Evolutionary conservation across 2,888 invertebrate genomes (phyloP).

Genomic region (Spodoptera littoralis): DNA sequence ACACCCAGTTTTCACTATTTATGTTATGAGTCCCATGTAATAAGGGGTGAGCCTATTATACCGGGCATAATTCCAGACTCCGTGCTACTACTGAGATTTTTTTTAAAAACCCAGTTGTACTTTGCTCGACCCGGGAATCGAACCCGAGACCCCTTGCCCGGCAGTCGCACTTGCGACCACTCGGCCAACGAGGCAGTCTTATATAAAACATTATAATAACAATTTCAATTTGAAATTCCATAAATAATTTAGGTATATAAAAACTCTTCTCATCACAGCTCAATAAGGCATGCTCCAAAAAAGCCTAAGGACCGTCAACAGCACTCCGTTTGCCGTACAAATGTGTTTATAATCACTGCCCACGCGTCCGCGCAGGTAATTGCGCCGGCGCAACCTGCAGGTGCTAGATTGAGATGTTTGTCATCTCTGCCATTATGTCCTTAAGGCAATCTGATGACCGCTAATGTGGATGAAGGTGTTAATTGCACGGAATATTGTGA

Average conservation of each 20-base stretch:
- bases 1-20: no score
- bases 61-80: no score
- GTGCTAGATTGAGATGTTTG: slow-evolving; percentile 54
- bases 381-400: slow-evolving; percentile 38
- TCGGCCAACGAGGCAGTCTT: no score
- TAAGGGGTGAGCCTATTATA: no score
- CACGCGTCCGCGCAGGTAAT: slow-evolving; percentile 39
- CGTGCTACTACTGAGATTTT: no score
- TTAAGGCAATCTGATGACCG: slow-evolving; percentile 16
- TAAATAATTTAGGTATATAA: neutral
- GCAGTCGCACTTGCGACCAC: no score
- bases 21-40: no score
- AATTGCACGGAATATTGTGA: slow-evolving; percentile 12
- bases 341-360: slow-evolving; percentile 60
- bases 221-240: no score
- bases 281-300: slow-evolving; percentile 10
- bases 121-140: no score
- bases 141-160: no score
- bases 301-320: slow-evolving; percentile 20
- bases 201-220: no score
- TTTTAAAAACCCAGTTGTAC: no score
- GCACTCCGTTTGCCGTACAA: slow-evolving; percentile 44
- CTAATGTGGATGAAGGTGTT: slow-evolving; percentile 27
- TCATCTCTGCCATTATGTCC: slow-evolving; percentile 33
- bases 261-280: neutral